A percentile compares a stretch with the other conserved stretches of the same genome.
Conservation (phyloP, 2,888 invertebrate species). For the Hydrotaea cyrtoneurina region DNA sequence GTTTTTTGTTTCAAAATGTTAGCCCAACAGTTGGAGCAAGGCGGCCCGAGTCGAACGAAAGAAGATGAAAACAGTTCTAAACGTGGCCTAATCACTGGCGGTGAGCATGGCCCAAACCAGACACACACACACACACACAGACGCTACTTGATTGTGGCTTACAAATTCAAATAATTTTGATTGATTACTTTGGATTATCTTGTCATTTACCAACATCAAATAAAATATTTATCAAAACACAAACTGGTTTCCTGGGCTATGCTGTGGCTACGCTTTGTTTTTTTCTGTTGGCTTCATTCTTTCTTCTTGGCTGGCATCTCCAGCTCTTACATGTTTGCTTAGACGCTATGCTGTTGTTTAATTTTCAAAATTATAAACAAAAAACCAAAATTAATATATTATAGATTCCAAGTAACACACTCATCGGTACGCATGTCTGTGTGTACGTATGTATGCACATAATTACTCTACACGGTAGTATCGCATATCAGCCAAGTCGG, state of each 20-base stretch:
- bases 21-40: slow-evolving; percentile 40
- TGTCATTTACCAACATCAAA: slow-evolving; percentile 79
- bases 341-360: slow-evolving; percentile 44
- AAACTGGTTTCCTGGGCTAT: slow-evolving; percentile 74
- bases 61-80: slow-evolving; percentile 45
- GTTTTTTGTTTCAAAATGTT: slow-evolving; percentile 41
- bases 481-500: slow-evolving; percentile 53
- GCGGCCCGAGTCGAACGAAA: slow-evolving; percentile 14
- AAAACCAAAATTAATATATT: slow-evolving; percentile 53
- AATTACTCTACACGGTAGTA: slow-evolving; percentile 65
- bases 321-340: slow-evolving; percentile 60
- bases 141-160: slow-evolving; percentile 76
- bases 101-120: slow-evolving; percentile 8
- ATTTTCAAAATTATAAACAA: slow-evolving; percentile 41
- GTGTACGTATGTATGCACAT: too few species aligned
- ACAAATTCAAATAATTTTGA: slow-evolving; percentile 79
- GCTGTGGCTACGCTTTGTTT: slow-evolving; percentile 30
- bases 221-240: slow-evolving; percentile 77
- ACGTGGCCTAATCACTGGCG: slow-evolving; percentile 60
- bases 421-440: slow-evolving; percentile 54
- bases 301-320: slow-evolving; percentile 47
- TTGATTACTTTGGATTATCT: slow-evolving; percentile 80
- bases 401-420: slow-evolving; percentile 45
- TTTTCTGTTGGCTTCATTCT: too few species aligned
- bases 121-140: slow-evolving; percentile 66